Evolutionary conservation across 1,140 invertebrate species (phyloP).

Genomic region (Drosophila leontia): DNA sequence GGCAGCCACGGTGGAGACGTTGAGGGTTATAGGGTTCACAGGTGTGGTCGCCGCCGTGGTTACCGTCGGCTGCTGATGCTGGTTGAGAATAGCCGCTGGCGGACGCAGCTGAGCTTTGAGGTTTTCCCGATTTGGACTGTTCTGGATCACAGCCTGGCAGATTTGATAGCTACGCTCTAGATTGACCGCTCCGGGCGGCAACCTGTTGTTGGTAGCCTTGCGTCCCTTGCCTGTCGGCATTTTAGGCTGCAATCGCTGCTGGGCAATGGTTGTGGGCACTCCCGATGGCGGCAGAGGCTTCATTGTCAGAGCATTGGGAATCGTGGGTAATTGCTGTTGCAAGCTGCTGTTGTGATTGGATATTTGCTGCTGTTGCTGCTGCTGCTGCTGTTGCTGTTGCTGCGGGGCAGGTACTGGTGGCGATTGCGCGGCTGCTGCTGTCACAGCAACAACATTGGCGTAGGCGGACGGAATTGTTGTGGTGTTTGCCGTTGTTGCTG

Average conservation of each 20-base stretch:
- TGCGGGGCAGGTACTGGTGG: constrained; percentile 42
- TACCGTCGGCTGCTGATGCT: constrained; percentile 73
- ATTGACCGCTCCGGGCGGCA: constrained; percentile 95
- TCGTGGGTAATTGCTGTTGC: constrained; percentile 34
- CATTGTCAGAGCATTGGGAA: constrained; percentile 63
- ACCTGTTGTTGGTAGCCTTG: constrained; percentile 87
- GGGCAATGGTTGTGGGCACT: constrained; percentile 83
- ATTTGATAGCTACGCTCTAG: constrained; percentile 97
- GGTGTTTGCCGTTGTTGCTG: constrained; percentile 50
- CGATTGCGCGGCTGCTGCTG: constrained; percentile 39
- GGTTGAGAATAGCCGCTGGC: constrained; percentile 88
- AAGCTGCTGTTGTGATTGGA: constrained; percentile 49
- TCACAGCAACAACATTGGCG: constrained; percentile 67
- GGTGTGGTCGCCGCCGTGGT: constrained; percentile 18
- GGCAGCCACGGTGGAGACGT: constrained; percentile 67
- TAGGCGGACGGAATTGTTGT: constrained; percentile 77
- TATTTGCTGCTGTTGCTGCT: constrained; percentile 34
- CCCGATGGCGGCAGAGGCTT: constrained; percentile 85
- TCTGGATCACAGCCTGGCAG: constrained; percentile 97
- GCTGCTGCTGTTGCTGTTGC: constrained; percentile 34
- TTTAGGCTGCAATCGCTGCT: constrained; percentile 81
- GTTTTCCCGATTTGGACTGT: constrained; percentile 94
- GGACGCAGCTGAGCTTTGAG: constrained; percentile 93
- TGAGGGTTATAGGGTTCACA: constrained; percentile 45
- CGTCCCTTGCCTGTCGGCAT: constrained; percentile 82